phyloP scores from a whole-genome alignment of 2,888 invertebrate genomes.

The Aleiodes leptofemur region DNA sequence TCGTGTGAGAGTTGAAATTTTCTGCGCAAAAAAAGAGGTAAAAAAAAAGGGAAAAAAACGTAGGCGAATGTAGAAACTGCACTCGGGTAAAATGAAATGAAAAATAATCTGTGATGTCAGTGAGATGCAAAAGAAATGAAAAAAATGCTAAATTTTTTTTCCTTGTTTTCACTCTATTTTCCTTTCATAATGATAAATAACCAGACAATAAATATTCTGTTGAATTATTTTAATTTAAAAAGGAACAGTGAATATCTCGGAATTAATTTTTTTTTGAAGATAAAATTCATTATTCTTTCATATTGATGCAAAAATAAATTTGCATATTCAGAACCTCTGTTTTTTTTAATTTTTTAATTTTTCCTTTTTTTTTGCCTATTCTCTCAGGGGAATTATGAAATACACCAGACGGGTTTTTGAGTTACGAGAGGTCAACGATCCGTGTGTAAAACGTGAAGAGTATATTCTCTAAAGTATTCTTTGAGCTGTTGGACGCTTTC shows the following conservation, averaged over 20 bases:
- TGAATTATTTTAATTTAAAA: too few relatives aligned
- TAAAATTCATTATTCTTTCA: too few relatives aligned
- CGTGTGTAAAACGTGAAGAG: conserved; percentile 8
- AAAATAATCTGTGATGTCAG: conserved; percentile 38
- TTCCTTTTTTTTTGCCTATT: conserved; percentile 25
- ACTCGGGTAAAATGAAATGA: conserved; percentile 9
- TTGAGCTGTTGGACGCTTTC: conserved; percentile 10
- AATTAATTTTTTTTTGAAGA: too few relatives aligned
- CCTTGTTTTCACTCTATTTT: too few relatives aligned
- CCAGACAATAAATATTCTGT: too few relatives aligned
- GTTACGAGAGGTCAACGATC: conserved; percentile 32
- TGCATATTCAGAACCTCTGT: conserved; percentile 32
- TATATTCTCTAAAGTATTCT: conserved; percentile 7
- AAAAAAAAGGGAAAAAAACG: conserved; percentile 16
- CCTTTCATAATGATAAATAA: too few relatives aligned
- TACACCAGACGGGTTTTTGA: conserved; percentile 18
- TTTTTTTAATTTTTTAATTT: too few relatives aligned
- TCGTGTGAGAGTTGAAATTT: conserved; percentile 15
- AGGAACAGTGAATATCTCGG: too few relatives aligned
- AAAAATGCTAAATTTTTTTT: too few relatives aligned
- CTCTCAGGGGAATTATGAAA: conserved; percentile 37
- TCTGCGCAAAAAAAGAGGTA: not conserved
- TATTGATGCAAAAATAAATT: conserved; percentile 11
- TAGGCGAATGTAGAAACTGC: not conserved
- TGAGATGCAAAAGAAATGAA: not conserved